A percentile compares a stretch with the other conserved stretches of the same genome.
Evolutionary conservation across 1,140 invertebrate species (phyloP).

Genomic region (Ooceraea biroi): DNA sequence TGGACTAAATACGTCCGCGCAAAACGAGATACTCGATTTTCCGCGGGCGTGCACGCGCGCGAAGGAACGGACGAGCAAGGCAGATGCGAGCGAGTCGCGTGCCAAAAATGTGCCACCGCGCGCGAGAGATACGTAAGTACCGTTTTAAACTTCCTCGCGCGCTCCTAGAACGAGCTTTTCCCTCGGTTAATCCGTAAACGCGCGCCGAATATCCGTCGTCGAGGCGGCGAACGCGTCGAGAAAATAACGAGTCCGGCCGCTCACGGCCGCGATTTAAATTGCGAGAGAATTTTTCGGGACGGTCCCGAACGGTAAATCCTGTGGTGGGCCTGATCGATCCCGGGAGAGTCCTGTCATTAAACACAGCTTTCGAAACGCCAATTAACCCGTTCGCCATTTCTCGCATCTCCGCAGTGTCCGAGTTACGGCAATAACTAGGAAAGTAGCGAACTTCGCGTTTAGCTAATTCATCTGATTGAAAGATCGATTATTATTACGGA

Average conservation of each 20-base stretch:
- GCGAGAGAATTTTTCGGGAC: neutral
- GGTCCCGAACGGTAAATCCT: neutral
- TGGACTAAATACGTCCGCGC: slow-evolving; percentile 81
- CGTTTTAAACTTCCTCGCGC: slow-evolving; percentile 81
- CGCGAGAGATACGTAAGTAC: slow-evolving; percentile 84
- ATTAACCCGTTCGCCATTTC: neutral
- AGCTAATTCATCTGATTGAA: neutral
- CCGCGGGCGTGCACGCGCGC: slow-evolving; percentile 41
- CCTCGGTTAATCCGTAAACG: slow-evolving; percentile 76
- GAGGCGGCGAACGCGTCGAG: neutral
- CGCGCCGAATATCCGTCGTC: slow-evolving; percentile 60
- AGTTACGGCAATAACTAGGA: neutral
- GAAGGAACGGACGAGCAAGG: slow-evolving; percentile 5
- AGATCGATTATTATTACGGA: neutral
- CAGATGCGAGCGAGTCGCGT: slow-evolving; percentile 80
- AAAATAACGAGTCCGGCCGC: slow-evolving; percentile 6
- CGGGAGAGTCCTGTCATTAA: neutral
- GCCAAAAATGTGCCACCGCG: slow-evolving; percentile 85
- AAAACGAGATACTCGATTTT: slow-evolving; percentile 73
- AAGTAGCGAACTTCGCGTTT: neutral
- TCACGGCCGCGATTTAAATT: too few relatives aligned
- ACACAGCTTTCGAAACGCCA: slow-evolving; percentile 14
- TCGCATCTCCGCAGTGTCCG: neutral
- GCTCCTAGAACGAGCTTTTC: slow-evolving; percentile 71
- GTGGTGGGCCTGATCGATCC: neutral